phyloP scores from a whole-genome alignment of 2,113 vertebrate species.

The human (Homo sapiens) region DNA sequence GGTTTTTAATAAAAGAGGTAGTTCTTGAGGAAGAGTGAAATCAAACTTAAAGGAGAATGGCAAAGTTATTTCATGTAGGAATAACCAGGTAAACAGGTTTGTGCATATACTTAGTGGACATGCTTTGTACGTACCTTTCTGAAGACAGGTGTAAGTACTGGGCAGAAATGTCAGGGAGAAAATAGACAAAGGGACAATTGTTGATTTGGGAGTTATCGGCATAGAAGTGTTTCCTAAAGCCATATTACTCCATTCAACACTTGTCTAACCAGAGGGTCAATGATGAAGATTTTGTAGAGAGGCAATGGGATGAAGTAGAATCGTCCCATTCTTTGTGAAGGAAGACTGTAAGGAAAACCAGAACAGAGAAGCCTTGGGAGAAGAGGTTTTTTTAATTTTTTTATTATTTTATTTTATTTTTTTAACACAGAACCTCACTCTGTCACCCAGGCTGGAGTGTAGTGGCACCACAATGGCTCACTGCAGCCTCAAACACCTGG shows the following conservation, averaged over 20 bases:
- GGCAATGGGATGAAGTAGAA: background rate
- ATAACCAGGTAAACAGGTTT: background rate
- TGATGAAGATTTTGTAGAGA: background rate
- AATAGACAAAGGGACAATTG: background rate
- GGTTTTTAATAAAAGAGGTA: background rate
- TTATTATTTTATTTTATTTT: too few relatives aligned
- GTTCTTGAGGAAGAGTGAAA: background rate
- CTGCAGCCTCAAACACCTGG: too few relatives aligned
- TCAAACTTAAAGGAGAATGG: background rate
- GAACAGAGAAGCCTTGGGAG: background rate
- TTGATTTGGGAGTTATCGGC: background rate
- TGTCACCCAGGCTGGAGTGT: too few relatives aligned
- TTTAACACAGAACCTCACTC: too few relatives aligned
- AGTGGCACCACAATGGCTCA: too few relatives aligned
- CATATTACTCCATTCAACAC: background rate
- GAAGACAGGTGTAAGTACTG: background rate
- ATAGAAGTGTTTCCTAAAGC: background rate
- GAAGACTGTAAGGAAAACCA: background rate
- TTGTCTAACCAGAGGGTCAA: background rate
- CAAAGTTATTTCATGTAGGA: background rate
- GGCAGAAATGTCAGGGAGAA: background rate
- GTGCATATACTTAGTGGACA: background rate
- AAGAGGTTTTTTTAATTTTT: background rate
- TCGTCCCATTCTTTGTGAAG: background rate
- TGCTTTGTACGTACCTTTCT: background rate